A percentile compares a stretch with the other conserved stretches of the same genome.
Evolutionary conservation across 2,888 invertebrate species (phyloP).

Genomic region (Rhaphigaster nebulosa): DNA sequence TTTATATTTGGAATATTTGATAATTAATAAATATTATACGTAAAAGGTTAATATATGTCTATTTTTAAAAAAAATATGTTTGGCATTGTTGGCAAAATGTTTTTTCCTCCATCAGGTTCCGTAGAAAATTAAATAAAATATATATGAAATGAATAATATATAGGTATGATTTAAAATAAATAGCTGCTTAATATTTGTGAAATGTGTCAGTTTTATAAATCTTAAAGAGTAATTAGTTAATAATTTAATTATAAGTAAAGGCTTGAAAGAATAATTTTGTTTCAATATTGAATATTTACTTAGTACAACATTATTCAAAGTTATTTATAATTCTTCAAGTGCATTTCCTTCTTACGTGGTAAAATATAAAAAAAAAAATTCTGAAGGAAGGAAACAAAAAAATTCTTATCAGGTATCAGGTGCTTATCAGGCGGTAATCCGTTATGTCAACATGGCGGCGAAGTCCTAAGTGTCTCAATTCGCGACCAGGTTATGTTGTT

Average conservation of each 20-base stretch:
- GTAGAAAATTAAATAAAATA: not conserved
- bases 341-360: not conserved
- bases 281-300: not conserved
- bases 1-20: not conserved
- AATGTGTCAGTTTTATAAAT: not conserved
- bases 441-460: constrained; percentile 49
- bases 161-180: not conserved
- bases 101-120: not conserved
- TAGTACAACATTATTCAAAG: not conserved
- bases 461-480: constrained; percentile 40
- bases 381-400: not conserved
- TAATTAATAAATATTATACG: not conserved
- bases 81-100: not conserved
- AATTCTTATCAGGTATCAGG: constrained; percentile 8
- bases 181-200: not conserved
- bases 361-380: not conserved
- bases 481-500: constrained; percentile 48
- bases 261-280: not conserved
- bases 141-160: not conserved
- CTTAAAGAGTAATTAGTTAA: not conserved
- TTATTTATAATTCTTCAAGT: not conserved
- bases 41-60: not conserved
- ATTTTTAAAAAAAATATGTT: not conserved
- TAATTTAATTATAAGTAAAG: not conserved
- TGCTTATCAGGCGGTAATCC: constrained; percentile 43